phyloP scores from a whole-genome alignment of 2,888 invertebrate species.

The Thecocarcelia acutangulata region DNA sequence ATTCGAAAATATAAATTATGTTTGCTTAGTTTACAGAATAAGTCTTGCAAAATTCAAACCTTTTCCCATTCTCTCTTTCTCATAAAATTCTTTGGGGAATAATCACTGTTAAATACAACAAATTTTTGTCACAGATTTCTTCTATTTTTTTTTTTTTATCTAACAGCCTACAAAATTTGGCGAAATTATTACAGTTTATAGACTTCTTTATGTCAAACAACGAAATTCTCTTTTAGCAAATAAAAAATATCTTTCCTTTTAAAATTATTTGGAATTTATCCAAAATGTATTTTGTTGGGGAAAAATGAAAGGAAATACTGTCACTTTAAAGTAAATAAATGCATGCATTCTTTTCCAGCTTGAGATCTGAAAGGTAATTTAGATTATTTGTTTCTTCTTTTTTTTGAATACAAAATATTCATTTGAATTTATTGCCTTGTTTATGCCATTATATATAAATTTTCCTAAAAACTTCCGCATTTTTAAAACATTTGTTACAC shows the following conservation, averaged over 20 bases:
- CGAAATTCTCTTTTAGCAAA: background rate
- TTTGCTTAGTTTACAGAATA: constrained; percentile 5
- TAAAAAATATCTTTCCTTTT: background rate
- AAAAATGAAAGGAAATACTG: constrained; percentile 1
- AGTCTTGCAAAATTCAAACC: background rate
- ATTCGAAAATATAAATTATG: background rate
- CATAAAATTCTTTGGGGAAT: constrained; percentile 6
- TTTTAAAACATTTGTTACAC: constrained; percentile 15
- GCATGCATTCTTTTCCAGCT: background rate
- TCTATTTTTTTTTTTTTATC: too few relatives aligned
- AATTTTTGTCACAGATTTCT: background rate
- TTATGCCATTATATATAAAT: constrained; percentile 3
- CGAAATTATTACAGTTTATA: background rate
- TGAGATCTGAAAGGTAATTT: constrained; percentile 28
- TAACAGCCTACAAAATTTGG: background rate
- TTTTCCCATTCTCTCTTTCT: background rate
- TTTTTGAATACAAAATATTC: background rate
- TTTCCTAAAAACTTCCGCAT: background rate
- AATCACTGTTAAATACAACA: constrained; percentile 1
- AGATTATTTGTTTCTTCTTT: constrained; percentile 25
- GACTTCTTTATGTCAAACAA: background rate
- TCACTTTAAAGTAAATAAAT: constrained; percentile 34
- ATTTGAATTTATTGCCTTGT: background rate
- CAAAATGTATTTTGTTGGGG: constrained; percentile 14
- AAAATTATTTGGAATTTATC: constrained; percentile 36